Base-by-base conservation (phyloP, 2,113 vertebrate species). In the Nyctereutes procyonoides region DNA sequence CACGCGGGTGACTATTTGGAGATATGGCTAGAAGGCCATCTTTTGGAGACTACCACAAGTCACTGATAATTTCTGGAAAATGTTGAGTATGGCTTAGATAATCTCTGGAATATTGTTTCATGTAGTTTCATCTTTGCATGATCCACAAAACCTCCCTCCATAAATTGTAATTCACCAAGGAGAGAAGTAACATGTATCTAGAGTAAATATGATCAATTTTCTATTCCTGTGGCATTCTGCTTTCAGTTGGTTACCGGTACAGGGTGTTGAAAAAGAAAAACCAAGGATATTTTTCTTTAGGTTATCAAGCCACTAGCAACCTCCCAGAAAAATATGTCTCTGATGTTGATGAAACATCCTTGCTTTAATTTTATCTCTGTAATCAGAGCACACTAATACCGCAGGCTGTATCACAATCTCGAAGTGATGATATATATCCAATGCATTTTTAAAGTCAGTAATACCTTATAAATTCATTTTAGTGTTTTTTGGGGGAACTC, bases 401-500 rank as follows among this genome's bases (percentile, higher is more conserved):
- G 3, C 28, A 51, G 48, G 11, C 13, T 15, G 19, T 1, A 43
- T 55, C 56, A 38, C 20, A 32, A 32, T 19, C 30, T 53, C 30
- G 76, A 28, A 88, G 28, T 43, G 7, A 28, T 88, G 14, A 35
- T 30, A 43, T 63, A 28, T 63, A 69, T 51, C n/a, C 2, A 55
- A 19, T 62, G 26, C 2, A 19, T n/a, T 55, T 51, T 48, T 55
- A 38, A 84, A 85, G 10, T 84, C 35, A 60, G 1, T 67, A 53
- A 60, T 71, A 48, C 3, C 22, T 95, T 90, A 35, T 76, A 83
- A 71, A 35, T 96, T 92, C n/a, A 95, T 62, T 86, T 77, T 48
- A 74, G 19, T 62, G 8, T 74, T 87, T 86, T 60, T 86, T 60
- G 35, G 1, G 58, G 16, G 32, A 30, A 26, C 10, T 76, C 95